phyloP scores from a whole-genome alignment of 2,888 invertebrate genomes.

The Chesias legatella region DNA sequence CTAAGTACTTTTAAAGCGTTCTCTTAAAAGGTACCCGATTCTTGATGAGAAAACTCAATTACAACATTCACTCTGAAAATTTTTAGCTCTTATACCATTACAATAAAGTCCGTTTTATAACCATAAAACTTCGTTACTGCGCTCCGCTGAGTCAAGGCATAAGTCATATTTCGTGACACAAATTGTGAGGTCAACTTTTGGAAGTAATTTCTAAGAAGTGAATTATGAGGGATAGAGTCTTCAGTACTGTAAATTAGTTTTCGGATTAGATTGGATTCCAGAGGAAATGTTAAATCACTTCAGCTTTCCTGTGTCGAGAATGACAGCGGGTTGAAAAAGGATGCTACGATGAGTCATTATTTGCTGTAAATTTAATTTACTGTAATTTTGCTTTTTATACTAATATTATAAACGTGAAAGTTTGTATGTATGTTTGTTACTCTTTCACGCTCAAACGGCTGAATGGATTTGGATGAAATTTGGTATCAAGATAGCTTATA shows the following conservation, averaged over 20 bases:
- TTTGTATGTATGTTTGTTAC: too few relatives aligned
- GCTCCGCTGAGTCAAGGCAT: slow-evolving; percentile 35
- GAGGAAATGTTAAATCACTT: slow-evolving; percentile 16
- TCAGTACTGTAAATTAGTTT: slow-evolving; percentile 33
- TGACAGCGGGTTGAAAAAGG: too few relatives aligned
- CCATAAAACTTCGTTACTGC: slow-evolving; percentile 35
- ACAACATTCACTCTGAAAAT: slow-evolving; percentile 28
- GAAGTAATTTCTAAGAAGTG: slow-evolving; percentile 42
- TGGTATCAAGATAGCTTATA: too few relatives aligned
- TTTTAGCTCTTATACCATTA: slow-evolving; percentile 31
- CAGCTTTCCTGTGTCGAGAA: background rate
- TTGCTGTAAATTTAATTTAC: too few relatives aligned
- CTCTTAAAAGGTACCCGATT: slow-evolving; percentile 23
- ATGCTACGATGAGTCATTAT: too few relatives aligned
- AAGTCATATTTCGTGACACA: slow-evolving; percentile 40
- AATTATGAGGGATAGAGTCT: slow-evolving; percentile 33
- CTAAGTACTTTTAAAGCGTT: slow-evolving; percentile 20
- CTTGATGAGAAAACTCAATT: slow-evolving; percentile 37
- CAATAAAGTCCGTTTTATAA: slow-evolving; percentile 37
- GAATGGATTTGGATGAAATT: too few relatives aligned
- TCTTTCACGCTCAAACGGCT: too few relatives aligned
- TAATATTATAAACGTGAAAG: too few relatives aligned
- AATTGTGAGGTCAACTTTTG: slow-evolving; percentile 41
- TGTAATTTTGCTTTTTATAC: too few relatives aligned
- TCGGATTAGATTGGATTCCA: slow-evolving; percentile 20